Evolutionary conservation across 2,113 vertebrate species (phyloP).

Genomic region (Maccullochella peelii): DNA sequence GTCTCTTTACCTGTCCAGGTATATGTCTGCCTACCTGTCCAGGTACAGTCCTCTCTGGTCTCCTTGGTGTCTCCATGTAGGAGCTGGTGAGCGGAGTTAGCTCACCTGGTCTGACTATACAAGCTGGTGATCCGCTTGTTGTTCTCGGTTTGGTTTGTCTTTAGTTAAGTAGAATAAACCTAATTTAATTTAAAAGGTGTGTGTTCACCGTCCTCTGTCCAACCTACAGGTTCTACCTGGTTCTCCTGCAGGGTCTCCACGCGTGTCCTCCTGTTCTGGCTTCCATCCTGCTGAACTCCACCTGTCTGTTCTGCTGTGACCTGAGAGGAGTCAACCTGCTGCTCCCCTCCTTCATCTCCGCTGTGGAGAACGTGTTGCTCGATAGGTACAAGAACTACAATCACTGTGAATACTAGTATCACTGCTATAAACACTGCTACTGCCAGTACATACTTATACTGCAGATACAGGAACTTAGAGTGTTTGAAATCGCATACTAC

Average conservation of each 20-base stretch:
- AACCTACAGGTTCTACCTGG: slow-evolving; percentile 92
- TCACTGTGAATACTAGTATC: neutral
- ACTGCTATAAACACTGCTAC: neutral
- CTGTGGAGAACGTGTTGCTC: slow-evolving; percentile 93
- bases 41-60: neutral
- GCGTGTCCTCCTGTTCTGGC: slow-evolving; percentile 89
- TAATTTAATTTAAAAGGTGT: neutral
- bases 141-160: neutral
- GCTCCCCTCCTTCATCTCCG: slow-evolving; percentile 92
- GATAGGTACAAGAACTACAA: slow-evolving; percentile 86
- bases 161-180: neutral
- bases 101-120: neutral
- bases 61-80: neutral
- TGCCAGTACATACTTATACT: too few species aligned
- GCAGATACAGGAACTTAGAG: too few species aligned
- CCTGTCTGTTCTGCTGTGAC: slow-evolving; percentile 94
- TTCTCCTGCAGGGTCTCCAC: slow-evolving; percentile 94
- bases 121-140: neutral
- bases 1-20: neutral
- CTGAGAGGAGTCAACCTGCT: slow-evolving; percentile 93
- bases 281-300: slow-evolving; percentile 93
- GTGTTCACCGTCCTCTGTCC: neutral
- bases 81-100: neutral
- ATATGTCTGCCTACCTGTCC: neutral
- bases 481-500: too few species aligned